phyloP scores from a whole-genome alignment of 2,113 vertebrate species.

The Phycodurus eques region DNA sequence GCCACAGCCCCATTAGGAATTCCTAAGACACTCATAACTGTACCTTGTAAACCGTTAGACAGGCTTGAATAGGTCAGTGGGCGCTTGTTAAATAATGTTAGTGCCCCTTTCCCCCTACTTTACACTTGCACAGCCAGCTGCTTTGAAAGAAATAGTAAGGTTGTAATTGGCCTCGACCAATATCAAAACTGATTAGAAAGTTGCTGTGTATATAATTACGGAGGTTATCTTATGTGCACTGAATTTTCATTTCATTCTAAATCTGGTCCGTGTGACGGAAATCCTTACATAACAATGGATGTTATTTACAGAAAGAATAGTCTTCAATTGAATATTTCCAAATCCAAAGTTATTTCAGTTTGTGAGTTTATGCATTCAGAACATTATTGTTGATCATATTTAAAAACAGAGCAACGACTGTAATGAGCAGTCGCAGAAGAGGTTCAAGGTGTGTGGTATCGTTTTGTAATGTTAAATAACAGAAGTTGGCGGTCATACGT shows the following conservation, averaged over 20 bases:
- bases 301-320: too few species aligned
- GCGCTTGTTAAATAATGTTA: conserved; percentile 54
- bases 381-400: too few species aligned
- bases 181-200: conserved; percentile 5
- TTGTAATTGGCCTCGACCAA: conserved; percentile 20
- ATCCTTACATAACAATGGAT: neutral
- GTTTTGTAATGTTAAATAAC: too few species aligned
- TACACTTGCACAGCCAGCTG: conserved; percentile 45
- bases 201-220: neutral
- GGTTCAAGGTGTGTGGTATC: too few species aligned
- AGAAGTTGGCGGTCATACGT: too few species aligned
- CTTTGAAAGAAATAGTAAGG: conserved; percentile 22
- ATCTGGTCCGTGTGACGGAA: neutral
- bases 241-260: neutral
- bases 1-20: conserved; percentile 36
- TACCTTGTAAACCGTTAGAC: conserved; percentile 52
- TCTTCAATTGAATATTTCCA: too few species aligned
- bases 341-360: too few species aligned
- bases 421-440: too few species aligned
- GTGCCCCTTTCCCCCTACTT: conserved; percentile 35
- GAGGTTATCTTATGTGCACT: neutral
- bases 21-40: conserved; percentile 39
- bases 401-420: too few species aligned
- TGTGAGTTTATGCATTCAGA: too few species aligned
- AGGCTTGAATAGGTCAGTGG: conserved; percentile 55